These are phyloP conservation scores for Alethe castanea DNA, from an alignment of 2,113 vertebrate species.

Conservation along the genomic window DNA sequence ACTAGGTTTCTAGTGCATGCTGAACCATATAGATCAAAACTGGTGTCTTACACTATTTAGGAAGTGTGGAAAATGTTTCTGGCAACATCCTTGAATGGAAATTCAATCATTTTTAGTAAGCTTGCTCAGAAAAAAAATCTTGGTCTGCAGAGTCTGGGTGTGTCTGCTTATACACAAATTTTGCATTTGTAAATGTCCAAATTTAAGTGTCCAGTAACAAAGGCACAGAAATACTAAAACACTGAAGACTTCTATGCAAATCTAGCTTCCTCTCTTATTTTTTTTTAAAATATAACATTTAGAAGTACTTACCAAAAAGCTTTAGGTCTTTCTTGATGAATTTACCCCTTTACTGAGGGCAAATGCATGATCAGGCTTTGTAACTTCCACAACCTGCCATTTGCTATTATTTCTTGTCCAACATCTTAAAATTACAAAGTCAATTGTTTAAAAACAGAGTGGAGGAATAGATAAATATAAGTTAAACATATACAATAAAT, in stretches of 20 bases:
- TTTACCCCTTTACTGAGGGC: not conserved
- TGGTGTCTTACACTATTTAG: not conserved
- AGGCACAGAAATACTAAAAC: not conserved
- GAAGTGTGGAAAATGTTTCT: slow-evolving; percentile 14
- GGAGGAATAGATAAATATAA: rapidly evolving
- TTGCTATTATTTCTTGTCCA: not conserved
- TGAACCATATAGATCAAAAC: not conserved
- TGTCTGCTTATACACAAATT: not conserved
- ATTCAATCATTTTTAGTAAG: not conserved
- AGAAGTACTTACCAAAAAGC: not conserved
- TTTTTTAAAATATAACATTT: not conserved
- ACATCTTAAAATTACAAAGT: not conserved
- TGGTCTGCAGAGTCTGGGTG: not conserved
- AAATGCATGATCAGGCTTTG: not conserved
- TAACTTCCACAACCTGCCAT: not conserved
- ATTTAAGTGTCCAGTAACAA: not conserved
- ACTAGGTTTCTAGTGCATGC: not conserved
- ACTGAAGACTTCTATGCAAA: not conserved
- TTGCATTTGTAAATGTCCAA: not conserved
- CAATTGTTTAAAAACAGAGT: not conserved
- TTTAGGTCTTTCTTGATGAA: not conserved
- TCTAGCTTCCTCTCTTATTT: not conserved
- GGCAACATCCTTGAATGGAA: slow-evolving; percentile 34
- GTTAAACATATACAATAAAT: not conserved
- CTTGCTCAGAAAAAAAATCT: not conserved